Evolutionary conservation across 2,888 invertebrate genomes (phyloP).

Genomic region (Celastrina argiolus): DNA sequence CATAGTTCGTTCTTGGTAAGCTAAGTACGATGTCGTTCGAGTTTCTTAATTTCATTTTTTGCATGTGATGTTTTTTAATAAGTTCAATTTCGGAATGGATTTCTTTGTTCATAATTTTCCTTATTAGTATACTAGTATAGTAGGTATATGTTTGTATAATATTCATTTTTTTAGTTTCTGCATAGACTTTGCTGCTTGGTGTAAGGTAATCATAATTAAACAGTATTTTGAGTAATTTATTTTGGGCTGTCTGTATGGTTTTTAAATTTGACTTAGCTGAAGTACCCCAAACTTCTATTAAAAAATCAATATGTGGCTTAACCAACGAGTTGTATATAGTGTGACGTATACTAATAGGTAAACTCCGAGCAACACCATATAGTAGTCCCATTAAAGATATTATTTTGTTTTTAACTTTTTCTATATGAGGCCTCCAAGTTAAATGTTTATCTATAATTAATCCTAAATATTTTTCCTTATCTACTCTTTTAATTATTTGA

Average conservation of each 20-base stretch:
- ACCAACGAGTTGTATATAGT: constrained; percentile 18
- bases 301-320: constrained; percentile 18
- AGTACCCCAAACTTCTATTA: constrained; percentile 22
- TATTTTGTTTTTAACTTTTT: neutral
- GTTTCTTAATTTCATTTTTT: too few relatives aligned
- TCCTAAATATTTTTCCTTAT: neutral
- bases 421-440: neutral
- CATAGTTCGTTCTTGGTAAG: too few relatives aligned
- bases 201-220: neutral
- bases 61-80: neutral
- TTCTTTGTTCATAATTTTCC: neutral
- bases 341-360: neutral
- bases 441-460: neutral
- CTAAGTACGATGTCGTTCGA: too few relatives aligned
- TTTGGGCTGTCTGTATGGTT: neutral
- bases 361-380: neutral
- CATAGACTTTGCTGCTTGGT: neutral
- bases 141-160: neutral
- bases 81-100: neutral
- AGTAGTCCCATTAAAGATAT: neutral
- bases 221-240: neutral
- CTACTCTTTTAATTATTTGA: neutral
- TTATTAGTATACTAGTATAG: neutral
- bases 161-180: neutral
- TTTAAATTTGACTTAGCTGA: neutral